Evolutionary conservation across 2,888 invertebrate species (phyloP).

Genomic region (Phoronis australis): DNA sequence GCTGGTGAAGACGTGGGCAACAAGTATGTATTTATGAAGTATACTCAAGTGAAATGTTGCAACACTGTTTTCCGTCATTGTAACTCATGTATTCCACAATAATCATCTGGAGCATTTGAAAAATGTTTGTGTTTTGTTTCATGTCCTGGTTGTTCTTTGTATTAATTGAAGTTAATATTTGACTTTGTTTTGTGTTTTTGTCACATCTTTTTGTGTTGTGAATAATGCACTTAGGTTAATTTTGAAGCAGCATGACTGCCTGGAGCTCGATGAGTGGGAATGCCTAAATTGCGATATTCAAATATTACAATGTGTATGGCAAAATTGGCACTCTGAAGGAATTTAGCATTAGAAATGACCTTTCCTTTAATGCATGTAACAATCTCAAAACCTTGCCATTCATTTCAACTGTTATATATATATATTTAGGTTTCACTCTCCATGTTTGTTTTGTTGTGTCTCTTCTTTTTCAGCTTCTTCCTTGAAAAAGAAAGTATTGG

Average conservation of each 20-base stretch:
- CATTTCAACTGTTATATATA: not conserved
- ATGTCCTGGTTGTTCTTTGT: not conserved
- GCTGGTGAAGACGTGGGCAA: slow-evolving; percentile 88
- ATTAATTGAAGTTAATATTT: too few relatives aligned
- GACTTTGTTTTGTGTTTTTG: too few relatives aligned
- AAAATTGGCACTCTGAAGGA: too few relatives aligned
- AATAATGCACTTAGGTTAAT: too few relatives aligned
- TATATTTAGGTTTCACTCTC: too few relatives aligned
- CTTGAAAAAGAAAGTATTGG: slow-evolving; percentile 76
- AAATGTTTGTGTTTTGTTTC: not conserved
- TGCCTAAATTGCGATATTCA: too few relatives aligned
- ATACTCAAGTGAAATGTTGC: not conserved
- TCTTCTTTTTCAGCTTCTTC: slow-evolving; percentile 69
- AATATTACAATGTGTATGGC: too few relatives aligned
- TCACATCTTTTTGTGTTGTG: too few relatives aligned
- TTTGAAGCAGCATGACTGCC: too few relatives aligned
- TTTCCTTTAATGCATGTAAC: not conserved
- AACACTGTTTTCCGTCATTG: not conserved
- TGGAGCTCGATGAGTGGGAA: too few relatives aligned
- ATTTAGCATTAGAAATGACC: not conserved
- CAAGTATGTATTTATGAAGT: slow-evolving; percentile 66
- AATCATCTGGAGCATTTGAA: not conserved
- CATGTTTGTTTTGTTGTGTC: too few relatives aligned
- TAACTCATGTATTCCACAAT: not conserved
- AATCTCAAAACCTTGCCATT: not conserved